Evolutionary conservation across 2,113 vertebrate genomes (phyloP), one percentile per base, ranked within the genome.

Genomic region (Atherinomorus stipes): DNA sequence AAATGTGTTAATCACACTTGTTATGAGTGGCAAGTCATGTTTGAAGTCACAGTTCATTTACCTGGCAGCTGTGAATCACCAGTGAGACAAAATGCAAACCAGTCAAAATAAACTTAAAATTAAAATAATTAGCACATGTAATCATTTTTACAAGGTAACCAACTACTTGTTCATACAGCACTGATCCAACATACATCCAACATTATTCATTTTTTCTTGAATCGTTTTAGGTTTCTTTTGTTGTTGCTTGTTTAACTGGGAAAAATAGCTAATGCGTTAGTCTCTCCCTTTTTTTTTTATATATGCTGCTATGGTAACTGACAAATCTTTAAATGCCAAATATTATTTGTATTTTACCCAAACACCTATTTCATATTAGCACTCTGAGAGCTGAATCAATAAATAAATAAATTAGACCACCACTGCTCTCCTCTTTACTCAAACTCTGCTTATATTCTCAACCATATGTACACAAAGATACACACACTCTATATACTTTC

Each of bases 361-460:
- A 70, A 85, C 22, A 66, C 64, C 16, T 69, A 23, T 45, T 66
- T 77, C 50, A 80, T 47, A 71, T 64, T 25, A 88, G 64, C 44
- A 67, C 56, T 49, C 26, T 54, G 75, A 71, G 37, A 75, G 47
- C 69, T 81, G 25, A 57, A 83, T 85, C 74, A 31, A 84, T 89
- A 87, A 91, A 90, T 89, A 94, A 92, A 92, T 92, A 93, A 93
- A 91, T 93, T 89, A 87, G 62, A 81, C 80, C 88, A 85, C 51
- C 74, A 73, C 57, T 62, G 66, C 44, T 62, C 26, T 60, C 22
- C 47, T 83, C 63, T 64, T 85, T 19, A 56, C 52, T 80, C 61
- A 57, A 67, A 51, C 64, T 73, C 77, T 77, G 50, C 75, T 80
- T 71, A 85, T 76, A 57, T 75, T 79, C 66, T 69, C 64, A 89